Base-by-base conservation (phyloP, 1,140 invertebrate genomes). In the Cydia strobilella region DNA sequence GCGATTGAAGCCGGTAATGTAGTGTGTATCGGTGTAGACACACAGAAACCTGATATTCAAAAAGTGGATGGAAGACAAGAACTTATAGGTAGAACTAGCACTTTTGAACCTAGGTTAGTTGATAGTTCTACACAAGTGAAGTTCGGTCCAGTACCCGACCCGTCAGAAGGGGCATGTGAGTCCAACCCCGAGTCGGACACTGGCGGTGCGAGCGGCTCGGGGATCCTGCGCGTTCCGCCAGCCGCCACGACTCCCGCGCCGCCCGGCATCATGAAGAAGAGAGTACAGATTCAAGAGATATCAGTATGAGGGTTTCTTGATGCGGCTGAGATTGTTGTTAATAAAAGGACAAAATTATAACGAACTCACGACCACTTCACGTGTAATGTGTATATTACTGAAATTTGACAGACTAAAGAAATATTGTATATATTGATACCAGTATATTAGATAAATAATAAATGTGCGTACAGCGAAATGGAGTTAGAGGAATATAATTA, bases 231-330 rank as follows among this genome's bases (percentile, higher is more conserved):
- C 76, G 91, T 93, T 3, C 95, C 94, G 75, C 94, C 95, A 71
- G 91, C 93, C 48, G 93, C 96, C 27, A 94, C 96, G 9, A 95
- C 96, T 78, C 95, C 95, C 15, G 95, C 95, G n/a, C 96, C 96
- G 7, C 95, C 96, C 0, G 95, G 95, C 51, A 95, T 95, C 71
- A 95, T 96, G 91, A 97, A 97, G 90, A 97, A 97, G 91, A 94
- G 96, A 81, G 96, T 97, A 77, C 96, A 97, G 92, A 97, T 97
- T 90, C 96, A 97, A 90, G 96, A 97, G 88, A 97, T 97, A 93
- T 97, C 96, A 62, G 96, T 97, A 90, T 97, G 95, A 96, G 87
- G 86, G 78, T 89, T 90, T 76, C 84, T 93, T 25, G 85, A 89
- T 76, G 77, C 83, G 72, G 84, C 85, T n/a, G 90, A 88, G 79